Evolutionary conservation across 2,797 vertebrate species (phyloP).

Genomic region (Chrosomus eos): DNA sequence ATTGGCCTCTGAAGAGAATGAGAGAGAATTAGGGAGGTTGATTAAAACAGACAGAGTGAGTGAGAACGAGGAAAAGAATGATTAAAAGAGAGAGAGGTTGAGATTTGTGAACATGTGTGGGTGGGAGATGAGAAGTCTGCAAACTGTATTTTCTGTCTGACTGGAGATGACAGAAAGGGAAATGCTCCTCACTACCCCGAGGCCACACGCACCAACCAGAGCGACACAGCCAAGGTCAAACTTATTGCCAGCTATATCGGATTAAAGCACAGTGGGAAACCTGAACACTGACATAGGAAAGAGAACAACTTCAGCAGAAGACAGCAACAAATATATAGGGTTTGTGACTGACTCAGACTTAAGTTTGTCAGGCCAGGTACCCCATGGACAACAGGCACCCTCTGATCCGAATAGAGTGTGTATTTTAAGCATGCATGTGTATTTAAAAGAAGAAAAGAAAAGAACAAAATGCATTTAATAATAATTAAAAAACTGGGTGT

Average conservation of each 20-base stretch:
- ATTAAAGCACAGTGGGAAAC: constrained; percentile 34
- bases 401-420: not conserved
- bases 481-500: not conserved
- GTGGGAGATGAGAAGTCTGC: constrained; percentile 23
- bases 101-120: not conserved
- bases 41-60: constrained; percentile 23
- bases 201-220: constrained; percentile 30
- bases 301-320: not conserved
- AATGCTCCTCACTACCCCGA: constrained; percentile 32
- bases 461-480: not conserved
- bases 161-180: constrained; percentile 44
- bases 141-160: constrained; percentile 42
- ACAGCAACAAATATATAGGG: not conserved
- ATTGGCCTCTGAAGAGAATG: constrained; percentile 6
- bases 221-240: constrained; percentile 25
- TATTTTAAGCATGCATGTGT: not conserved
- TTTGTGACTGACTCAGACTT: not conserved
- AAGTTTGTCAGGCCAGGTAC: not conserved
- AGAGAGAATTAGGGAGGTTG: constrained; percentile 16
- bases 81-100: constrained; percentile 20
- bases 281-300: not conserved
- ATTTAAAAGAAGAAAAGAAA: not conserved
- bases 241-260: not conserved
- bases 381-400: not conserved
- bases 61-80: constrained; percentile 17